phyloP scores from a whole-genome alignment of 2,888 invertebrate genomes.

The Mystacides longicornis region DNA sequence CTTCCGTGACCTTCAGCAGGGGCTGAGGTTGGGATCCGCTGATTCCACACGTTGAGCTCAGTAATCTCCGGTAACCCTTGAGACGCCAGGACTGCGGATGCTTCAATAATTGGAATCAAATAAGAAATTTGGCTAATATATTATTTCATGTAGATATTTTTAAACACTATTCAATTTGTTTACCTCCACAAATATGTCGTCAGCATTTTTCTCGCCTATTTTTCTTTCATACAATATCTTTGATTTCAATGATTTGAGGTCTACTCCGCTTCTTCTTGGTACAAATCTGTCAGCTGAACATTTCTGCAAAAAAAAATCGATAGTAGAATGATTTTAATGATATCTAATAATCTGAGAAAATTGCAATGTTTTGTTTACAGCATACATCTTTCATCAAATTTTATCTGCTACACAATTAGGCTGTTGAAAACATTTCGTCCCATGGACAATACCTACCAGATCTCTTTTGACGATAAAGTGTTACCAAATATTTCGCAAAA shows the following conservation, averaged over 20 bases:
- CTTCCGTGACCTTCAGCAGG: constrained; percentile 7
- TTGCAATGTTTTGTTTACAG: no score
- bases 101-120: no score
- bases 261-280: constrained; percentile 16
- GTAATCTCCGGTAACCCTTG: not conserved
- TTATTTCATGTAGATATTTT: no score
- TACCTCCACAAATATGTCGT: constrained; percentile 16
- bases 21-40: not conserved
- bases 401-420: no score
- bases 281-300: constrained; percentile 19
- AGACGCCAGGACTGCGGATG: constrained; percentile 6
- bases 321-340: not conserved
- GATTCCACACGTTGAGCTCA: not conserved
- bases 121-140: no score
- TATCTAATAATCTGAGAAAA: no score
- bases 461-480: no score
- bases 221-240: constrained; percentile 14
- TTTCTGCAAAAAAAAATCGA: constrained; percentile 1
- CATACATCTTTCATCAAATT: no score
- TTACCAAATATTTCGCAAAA: no score
- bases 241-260: constrained; percentile 17
- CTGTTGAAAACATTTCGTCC: no score
- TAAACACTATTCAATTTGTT: not conserved
- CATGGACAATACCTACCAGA: no score
- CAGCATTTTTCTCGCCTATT: not conserved